Conservation (phyloP, 1,140 invertebrate species). For the Trypoxylus dichotomus region DNA sequence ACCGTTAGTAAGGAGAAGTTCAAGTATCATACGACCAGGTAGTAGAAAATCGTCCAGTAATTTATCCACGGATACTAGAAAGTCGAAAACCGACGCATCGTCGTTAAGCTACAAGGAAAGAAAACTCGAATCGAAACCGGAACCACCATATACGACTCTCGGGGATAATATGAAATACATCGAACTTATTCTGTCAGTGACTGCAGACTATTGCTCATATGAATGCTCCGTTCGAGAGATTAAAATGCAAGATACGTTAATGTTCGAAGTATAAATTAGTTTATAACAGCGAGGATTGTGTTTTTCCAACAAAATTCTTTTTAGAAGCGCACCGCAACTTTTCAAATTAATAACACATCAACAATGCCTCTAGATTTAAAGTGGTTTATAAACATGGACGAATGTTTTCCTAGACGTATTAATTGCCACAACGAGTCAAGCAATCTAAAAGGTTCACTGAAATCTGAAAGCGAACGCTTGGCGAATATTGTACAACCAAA, state of each 20-base stretch:
- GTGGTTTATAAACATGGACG: slow-evolving; percentile 35
- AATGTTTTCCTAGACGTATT: slow-evolving; percentile 22
- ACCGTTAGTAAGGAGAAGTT: neutral
- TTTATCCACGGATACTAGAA: neutral
- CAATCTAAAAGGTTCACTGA: neutral
- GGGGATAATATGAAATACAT: slow-evolving; percentile 32
- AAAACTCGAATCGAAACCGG: slow-evolving; percentile 21
- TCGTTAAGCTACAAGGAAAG: slow-evolving; percentile 35
- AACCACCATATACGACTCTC: slow-evolving; percentile 35
- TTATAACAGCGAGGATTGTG: too few relatives aligned
- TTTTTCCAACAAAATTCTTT: slow-evolving; percentile 29
- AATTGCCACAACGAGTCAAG: neutral
- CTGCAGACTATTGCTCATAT: slow-evolving; percentile 42
- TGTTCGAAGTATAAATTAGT: slow-evolving; percentile 41
- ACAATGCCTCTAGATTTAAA: slow-evolving; percentile 35
- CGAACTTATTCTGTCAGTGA: slow-evolving; percentile 33
- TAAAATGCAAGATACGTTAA: slow-evolving; percentile 40
- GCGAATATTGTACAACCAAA: neutral
- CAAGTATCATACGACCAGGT: neutral
- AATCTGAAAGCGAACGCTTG: neutral
- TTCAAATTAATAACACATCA: slow-evolving; percentile 40
- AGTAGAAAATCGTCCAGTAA: neutral
- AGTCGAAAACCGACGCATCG: neutral
- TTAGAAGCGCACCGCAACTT: slow-evolving; percentile 36
- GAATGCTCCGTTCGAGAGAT: slow-evolving; percentile 33